Conservation (phyloP, 2,113 vertebrate species). For the Aptenodytes patagonicus region DNA sequence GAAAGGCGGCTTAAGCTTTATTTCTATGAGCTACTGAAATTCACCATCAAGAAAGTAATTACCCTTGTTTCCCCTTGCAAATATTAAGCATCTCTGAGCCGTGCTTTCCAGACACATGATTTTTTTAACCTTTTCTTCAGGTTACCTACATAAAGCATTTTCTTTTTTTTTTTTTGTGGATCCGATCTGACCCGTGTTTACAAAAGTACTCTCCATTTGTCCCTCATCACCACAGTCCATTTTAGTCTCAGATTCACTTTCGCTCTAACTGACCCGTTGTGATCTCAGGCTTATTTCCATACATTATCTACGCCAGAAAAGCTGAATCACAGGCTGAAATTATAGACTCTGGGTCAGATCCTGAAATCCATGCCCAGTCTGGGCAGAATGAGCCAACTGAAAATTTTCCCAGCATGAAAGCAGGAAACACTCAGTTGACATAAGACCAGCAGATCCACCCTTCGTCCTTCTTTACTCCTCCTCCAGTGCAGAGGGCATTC, state of each 20-base stretch:
- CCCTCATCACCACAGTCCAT: background rate
- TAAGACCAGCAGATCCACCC: background rate
- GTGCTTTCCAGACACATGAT: background rate
- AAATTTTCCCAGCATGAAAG: background rate
- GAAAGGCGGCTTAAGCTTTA: background rate
- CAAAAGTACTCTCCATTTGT: background rate
- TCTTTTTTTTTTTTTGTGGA: background rate
- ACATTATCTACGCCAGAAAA: slow-evolving; percentile 16
- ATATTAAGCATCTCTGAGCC: background rate
- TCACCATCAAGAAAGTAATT: background rate
- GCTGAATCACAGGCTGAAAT: slow-evolving; percentile 10
- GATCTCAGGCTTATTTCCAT: slow-evolving; percentile 7
- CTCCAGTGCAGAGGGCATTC: background rate
- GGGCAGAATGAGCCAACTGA: background rate
- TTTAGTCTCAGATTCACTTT: background rate
- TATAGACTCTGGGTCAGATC: background rate
- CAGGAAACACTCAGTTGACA: background rate
- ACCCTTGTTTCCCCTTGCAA: background rate
- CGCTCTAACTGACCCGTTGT: background rate
- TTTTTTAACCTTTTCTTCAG: background rate
- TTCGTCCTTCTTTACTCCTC: background rate
- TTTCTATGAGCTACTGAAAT: background rate
- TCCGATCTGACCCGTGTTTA: background rate
- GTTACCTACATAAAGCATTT: background rate
- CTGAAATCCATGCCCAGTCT: background rate